Base-by-base conservation (phyloP, 2,797 vertebrate species). In the Crenichthys baileyi region DNA sequence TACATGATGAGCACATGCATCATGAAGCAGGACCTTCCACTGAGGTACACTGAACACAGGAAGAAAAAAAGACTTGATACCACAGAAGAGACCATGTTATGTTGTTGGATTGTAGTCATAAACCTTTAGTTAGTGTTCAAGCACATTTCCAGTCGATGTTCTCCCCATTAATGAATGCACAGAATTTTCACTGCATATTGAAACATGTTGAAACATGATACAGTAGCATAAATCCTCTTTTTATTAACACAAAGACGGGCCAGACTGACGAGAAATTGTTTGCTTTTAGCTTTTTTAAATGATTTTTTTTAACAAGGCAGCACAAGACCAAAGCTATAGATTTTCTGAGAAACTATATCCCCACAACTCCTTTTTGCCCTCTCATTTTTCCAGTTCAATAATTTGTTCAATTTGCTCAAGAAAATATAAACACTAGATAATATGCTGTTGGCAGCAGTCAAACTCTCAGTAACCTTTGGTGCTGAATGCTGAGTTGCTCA, bases 181-280 rank as follows among this genome's bases (percentile, higher is more conserved):
- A 87, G 81, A 65, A 72, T 84, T 89, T 85, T 89, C 61, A 88
- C 60, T 46, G 75, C 41, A 91, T 88, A 88, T 89, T 90, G 81
- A 79, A 36, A 36, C 36, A 86, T 85, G 20, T 72, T 85, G 73
- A 88, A 86, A 87, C 56, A 74, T 46, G 36, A 87, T 63, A 80
- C 77, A 79, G 72, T 75, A 39, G 50, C 22, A 86, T 88, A 79
- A 93, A 93, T 92, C 77, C 41, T 80, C 44, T 67, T 48, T 82
- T 81, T 31, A 81, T 58, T 81, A 72, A 73, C 36, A 83, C 44
- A 89, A 86, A 83, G 67, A 84, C 80, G n/a, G 20, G 53, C 79
- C 75, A 83, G 24, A 50, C 22, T 78, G 75, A 76, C 29, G 71
- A 79, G 50, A 53, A 13, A 61, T 83, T 50, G 76, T 80, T 79